Conservation (phyloP, 1,140 invertebrate species). For the Brachionus rotundiformis region DNA sequence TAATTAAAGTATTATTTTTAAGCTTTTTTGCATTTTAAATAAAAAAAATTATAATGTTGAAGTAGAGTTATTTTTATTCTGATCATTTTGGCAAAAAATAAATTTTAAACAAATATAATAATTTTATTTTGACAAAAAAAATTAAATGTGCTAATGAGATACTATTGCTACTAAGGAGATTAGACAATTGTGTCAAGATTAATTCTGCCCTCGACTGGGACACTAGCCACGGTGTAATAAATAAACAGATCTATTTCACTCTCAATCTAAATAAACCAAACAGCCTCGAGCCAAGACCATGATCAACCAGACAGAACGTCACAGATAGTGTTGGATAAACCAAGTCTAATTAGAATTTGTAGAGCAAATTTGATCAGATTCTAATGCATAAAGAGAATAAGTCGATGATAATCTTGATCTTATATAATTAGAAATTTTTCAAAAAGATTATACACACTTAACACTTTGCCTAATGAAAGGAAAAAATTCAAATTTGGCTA, state of each 20-base stretch:
- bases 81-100: too few relatives aligned
- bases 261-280: not conserved
- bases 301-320: not conserved
- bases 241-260: constrained; percentile 2
- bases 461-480: constrained; percentile 25
- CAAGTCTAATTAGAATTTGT: not conserved
- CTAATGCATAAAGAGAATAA: not conserved
- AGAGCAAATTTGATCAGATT: constrained; percentile 2
- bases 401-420: constrained; percentile 12
- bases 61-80: too few relatives aligned
- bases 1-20: too few relatives aligned
- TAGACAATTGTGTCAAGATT: not conserved
- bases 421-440: constrained; percentile 4
- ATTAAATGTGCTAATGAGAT: not conserved
- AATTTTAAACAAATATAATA: too few relatives aligned
- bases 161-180: not conserved
- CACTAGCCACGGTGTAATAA: not conserved
- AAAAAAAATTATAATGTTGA: too few relatives aligned
- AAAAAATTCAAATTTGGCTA: constrained; percentile 25
- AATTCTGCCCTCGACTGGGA: not conserved
- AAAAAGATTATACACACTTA: constrained; percentile 20
- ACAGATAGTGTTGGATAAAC: not conserved
- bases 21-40: too few relatives aligned
- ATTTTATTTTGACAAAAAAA: not conserved
- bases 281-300: not conserved